These are phyloP conservation scores for Limnephilus marmoratus DNA, from an alignment of 2,888 invertebrate species.

Conservation along the genomic window DNA sequence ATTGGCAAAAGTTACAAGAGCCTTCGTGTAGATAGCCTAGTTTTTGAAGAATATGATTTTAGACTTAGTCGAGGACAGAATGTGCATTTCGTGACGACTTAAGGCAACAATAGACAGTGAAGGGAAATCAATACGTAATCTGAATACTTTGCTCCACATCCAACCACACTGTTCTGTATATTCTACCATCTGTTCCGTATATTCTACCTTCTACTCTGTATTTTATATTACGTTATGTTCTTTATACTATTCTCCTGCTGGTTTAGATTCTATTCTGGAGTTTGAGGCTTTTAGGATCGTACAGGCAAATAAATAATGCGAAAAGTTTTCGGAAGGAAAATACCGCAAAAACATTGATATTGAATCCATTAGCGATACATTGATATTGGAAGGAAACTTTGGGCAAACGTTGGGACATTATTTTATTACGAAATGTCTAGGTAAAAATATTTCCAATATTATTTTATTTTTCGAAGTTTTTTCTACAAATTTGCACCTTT, in stretches of 20 bases:
- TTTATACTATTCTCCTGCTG: background rate
- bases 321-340: background rate
- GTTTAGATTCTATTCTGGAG: background rate
- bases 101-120: conserved; percentile 44
- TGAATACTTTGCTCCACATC: conserved; percentile 36
- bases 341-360: background rate
- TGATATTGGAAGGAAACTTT: background rate
- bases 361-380: background rate
- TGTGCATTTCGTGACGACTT: conserved; percentile 47
- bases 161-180: background rate
- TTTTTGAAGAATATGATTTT: conserved; percentile 38
- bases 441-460: background rate
- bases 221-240: background rate
- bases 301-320: background rate
- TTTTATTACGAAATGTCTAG: background rate
- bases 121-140: conserved; percentile 41
- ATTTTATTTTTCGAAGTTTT: background rate
- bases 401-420: background rate
- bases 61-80: conserved; percentile 30
- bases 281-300: background rate
- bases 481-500: background rate
- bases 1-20: conserved; percentile 32
- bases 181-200: background rate
- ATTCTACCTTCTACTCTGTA: background rate
- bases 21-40: conserved; percentile 28